phyloP scores from a whole-genome alignment of 2,888 invertebrate genomes.

The Pyrgus malvae region DNA sequence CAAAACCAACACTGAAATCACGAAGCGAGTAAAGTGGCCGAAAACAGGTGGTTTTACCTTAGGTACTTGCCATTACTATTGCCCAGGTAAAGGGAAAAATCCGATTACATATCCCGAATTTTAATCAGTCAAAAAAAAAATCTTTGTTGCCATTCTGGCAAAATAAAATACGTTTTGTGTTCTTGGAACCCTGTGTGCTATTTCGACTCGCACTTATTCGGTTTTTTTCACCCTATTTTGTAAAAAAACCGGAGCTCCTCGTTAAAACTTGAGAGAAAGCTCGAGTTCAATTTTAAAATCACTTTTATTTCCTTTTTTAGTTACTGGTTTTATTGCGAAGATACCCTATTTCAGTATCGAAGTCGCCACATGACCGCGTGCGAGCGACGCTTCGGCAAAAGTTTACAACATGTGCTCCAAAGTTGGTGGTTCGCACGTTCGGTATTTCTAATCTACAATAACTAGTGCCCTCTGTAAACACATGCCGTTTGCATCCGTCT shows the following conservation, averaged over 20 bases:
- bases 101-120: too few species aligned
- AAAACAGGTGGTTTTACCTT: too few species aligned
- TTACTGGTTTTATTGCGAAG: conserved; percentile 39
- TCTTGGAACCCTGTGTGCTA: too few species aligned
- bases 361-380: conserved; percentile 6
- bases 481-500: conserved; percentile 55
- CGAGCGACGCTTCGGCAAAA: conserved; percentile 40
- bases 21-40: too few species aligned
- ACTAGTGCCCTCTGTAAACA: conserved; percentile 66
- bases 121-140: too few species aligned
- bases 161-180: too few species aligned
- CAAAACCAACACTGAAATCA: too few species aligned
- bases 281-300: conserved; percentile 39
- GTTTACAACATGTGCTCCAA: conserved; percentile 61
- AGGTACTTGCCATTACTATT: too few species aligned
- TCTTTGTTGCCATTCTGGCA: too few species aligned
- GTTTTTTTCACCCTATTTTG: conserved; percentile 46
- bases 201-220: too few species aligned
- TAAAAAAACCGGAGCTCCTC: conserved; percentile 44
- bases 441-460: conserved; percentile 59
- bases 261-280: conserved; percentile 46
- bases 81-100: too few species aligned
- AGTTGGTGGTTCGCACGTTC: conserved; percentile 55
- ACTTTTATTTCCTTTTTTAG: conserved; percentile 39
- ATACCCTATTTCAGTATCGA: conserved; percentile 23